Evolutionary conservation across 2,113 vertebrate species (phyloP), one percentile per base, ranked within the genome.

Genomic region (Cervus canadensis): DNA sequence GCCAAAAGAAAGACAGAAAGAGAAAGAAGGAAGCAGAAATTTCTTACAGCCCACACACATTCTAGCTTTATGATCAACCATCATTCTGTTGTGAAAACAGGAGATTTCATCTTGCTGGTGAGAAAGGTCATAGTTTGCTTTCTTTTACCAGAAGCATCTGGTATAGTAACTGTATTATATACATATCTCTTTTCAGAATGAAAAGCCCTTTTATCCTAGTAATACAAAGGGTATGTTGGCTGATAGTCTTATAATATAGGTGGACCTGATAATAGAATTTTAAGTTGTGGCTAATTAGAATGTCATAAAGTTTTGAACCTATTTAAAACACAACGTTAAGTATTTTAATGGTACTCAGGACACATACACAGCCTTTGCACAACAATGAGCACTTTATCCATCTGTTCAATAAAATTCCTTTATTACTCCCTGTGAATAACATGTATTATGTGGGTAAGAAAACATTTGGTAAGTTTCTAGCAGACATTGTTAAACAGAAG

Each of bases 21-120:
- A 36, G 2, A 54, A 14, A 62, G 23, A 71, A 26, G 28, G 40
- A 45, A 11, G 36, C 33, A 78, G 25, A 59, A 48, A 64, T 91
- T 97, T 91, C 71, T 71, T 95, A 74, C 2, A 96, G 28, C 82
- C 33, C 88, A 83, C 74, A 97, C 59, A 91, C 36, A 48, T 78
- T 95, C 90, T 45, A 90, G 30, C 45, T 76, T 86, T 64, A 36
- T 91, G 59, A 90, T 52, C 45, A 91, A 94, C 76, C 90, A 48
- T 30, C 25, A 60, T 86, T 95, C 60, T 56, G 25, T 97, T 92
- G 36, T 96, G 50, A 87, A 97, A 96, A 94, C 84, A 74, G 36
- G n/a, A 26, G 11, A 84, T 36, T 89, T 64, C 36, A 28, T 76
- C 83, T 56, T 96, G 67, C 64, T 97, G 52, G 28, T 94, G 82